Conservation (phyloP, 2,113 vertebrate species). For the Aythya baeri region DNA sequence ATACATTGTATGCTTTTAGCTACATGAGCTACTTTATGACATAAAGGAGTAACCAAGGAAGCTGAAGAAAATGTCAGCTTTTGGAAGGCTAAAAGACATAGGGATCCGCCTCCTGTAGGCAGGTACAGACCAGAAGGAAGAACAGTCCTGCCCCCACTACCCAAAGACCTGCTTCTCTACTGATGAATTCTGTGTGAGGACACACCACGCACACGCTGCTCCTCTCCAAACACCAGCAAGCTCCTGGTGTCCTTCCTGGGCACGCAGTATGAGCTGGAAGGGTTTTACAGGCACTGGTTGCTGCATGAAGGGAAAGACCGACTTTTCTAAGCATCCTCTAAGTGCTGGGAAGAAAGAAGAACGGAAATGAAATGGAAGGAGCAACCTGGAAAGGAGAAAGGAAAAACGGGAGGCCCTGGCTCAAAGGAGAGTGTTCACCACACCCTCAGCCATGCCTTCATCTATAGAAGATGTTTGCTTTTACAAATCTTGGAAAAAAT, state of each 20-base stretch:
- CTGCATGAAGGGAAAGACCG: neutral
- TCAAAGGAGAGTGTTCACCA: neutral
- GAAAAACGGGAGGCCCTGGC: constrained; percentile 3
- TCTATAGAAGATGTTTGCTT: constrained; percentile 54
- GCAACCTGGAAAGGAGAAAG: constrained; percentile 29
- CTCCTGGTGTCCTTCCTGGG: neutral
- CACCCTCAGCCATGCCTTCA: neutral
- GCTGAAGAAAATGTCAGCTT: constrained; percentile 30
- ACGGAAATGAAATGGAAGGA: constrained; percentile 34
- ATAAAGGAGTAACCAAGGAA: constrained; percentile 25
- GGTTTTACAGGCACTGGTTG: neutral
- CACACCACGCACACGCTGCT: accelerated
- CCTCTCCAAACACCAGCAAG: neutral
- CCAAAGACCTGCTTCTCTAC: neutral
- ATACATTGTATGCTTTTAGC: neutral
- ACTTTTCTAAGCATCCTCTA: neutral
- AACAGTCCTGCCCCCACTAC: neutral
- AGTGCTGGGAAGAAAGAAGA: constrained; percentile 6
- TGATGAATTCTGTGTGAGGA: neutral
- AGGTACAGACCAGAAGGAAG: neutral
- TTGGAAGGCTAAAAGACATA: constrained; percentile 6
- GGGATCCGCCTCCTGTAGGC: neutral
- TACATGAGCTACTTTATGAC: neutral
- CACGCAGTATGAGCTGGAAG: neutral
- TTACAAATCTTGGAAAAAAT: constrained; percentile 55